Percentiles rank a stretch among this genome's conserved stretches.
Evolutionary conservation across 2,888 invertebrate genomes (phyloP).

Genomic region (Hybos culiciformis): DNA sequence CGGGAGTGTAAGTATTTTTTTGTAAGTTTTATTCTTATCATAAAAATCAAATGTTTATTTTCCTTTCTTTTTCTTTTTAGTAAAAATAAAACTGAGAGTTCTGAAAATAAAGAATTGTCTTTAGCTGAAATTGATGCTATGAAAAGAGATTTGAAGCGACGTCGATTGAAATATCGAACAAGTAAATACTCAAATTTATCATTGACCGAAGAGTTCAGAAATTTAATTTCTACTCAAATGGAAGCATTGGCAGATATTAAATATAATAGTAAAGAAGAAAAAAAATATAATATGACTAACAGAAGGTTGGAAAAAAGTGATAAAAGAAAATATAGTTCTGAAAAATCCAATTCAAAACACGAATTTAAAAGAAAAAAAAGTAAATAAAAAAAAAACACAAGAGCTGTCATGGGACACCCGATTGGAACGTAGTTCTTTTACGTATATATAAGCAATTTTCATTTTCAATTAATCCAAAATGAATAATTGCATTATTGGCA

Average conservation of each 20-base stretch:
- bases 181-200: constrained; percentile 23
- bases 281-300: too few relatives aligned
- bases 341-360: too few relatives aligned
- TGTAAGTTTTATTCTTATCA: constrained; percentile 1
- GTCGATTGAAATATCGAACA: constrained; percentile 25
- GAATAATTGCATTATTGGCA: too few relatives aligned
- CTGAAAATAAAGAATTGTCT: constrained; percentile 15
- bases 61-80: constrained; percentile 8
- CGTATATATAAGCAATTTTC: too few relatives aligned
- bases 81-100: constrained; percentile 7
- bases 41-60: neutral
- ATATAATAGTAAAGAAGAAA: too few relatives aligned
- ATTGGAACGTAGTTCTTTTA: too few relatives aligned
- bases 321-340: too few relatives aligned
- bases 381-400: too few relatives aligned
- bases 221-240: constrained; percentile 31
- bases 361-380: too few relatives aligned
- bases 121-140: constrained; percentile 28
- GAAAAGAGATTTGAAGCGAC: constrained; percentile 22
- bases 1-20: constrained; percentile 17
- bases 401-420: too few relatives aligned
- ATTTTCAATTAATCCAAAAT: too few relatives aligned
- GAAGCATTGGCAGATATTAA: constrained; percentile 25
- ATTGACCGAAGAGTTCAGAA: constrained; percentile 27
- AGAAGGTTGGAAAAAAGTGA: too few relatives aligned